Conservation (phyloP, 2,113 vertebrate genomes). For the Nettapus auritus region DNA sequence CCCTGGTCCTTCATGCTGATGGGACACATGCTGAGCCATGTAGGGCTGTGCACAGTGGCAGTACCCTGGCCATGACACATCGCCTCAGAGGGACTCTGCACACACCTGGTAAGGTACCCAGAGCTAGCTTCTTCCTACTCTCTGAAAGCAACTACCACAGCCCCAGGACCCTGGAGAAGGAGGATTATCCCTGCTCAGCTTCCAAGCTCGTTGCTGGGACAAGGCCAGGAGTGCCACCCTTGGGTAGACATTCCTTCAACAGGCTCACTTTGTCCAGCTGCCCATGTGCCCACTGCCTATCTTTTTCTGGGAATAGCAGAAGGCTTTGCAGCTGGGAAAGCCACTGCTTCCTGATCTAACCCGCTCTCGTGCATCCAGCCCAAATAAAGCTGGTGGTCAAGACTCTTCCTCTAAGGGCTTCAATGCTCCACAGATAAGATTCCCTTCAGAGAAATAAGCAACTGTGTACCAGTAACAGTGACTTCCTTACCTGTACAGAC, state of each 20-base stretch:
- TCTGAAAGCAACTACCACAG: background rate
- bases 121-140: fast-evolving
- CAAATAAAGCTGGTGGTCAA: background rate
- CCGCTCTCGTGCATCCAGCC: background rate
- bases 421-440: background rate
- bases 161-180: background rate
- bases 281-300: background rate
- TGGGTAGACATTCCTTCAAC: background rate
- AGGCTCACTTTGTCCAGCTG: background rate
- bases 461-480: background rate
- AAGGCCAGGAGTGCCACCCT: background rate
- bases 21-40: background rate
- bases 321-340: background rate
- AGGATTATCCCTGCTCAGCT: background rate
- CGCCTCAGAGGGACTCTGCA: background rate
- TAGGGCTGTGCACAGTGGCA: background rate
- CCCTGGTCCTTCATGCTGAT: background rate
- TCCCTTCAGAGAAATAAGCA: background rate
- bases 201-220: background rate
- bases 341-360: background rate
- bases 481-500: background rate
- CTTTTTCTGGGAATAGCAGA: background rate
- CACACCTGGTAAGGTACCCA: background rate
- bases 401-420: background rate
- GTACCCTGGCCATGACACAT: background rate